Percentiles rank a stretch among this genome's conserved stretches.
These are phyloP conservation scores for Microctonus hyperodae DNA, from an alignment of 2,888 invertebrate genomes.

Conservation along the genomic window DNA sequence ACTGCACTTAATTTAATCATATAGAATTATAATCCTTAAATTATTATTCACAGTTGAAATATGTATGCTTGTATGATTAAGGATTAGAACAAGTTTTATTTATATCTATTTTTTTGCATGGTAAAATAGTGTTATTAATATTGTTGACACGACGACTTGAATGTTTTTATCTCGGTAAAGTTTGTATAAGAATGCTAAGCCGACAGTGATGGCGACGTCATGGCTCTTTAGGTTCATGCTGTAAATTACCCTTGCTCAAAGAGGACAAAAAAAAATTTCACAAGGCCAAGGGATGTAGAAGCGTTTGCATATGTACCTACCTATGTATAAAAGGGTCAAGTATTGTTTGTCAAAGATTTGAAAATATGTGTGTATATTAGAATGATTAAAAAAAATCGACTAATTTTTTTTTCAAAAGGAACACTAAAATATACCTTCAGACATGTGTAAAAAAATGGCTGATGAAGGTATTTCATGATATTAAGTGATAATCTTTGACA, in stretches of 20 bases:
- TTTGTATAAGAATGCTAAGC: not conserved
- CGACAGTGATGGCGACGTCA: not conserved
- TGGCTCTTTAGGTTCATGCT: not conserved
- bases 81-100: too few relatives aligned
- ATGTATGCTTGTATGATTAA: too few relatives aligned
- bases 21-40: not conserved
- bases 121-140: too few relatives aligned
- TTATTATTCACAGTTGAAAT: too few relatives aligned
- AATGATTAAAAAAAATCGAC: slow-evolving; percentile 28
- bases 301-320: not conserved
- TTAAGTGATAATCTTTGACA: too few relatives aligned
- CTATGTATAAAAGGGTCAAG: slow-evolving; percentile 32
- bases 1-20: not conserved
- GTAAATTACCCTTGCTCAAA: slow-evolving; percentile 37
- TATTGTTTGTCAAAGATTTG: slow-evolving; percentile 6
- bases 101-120: too few relatives aligned
- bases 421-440: too few relatives aligned
- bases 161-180: not conserved
- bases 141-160: not conserved
- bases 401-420: too few relatives aligned
- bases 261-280: slow-evolving; percentile 15
- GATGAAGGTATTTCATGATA: too few relatives aligned
- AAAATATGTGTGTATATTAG: too few relatives aligned
- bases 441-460: too few relatives aligned
- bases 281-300: not conserved